phyloP scores from a whole-genome alignment of 37 sponge, comb jelly and placozoan genomes.

The Theonella swinhoei region DNA sequence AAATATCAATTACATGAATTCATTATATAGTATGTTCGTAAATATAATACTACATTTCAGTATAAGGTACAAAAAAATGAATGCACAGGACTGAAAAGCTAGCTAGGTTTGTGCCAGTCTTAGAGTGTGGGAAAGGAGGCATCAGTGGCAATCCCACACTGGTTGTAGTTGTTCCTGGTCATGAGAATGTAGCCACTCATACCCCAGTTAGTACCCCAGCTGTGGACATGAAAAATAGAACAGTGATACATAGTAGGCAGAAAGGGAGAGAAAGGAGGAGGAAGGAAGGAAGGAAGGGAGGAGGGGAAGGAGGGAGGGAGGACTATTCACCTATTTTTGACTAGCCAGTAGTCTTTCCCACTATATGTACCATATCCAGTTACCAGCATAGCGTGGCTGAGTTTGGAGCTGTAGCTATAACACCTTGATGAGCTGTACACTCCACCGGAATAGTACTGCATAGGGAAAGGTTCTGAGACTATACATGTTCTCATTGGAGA shows the following conservation, averaged over 20 bases:
- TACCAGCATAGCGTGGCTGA: slow-evolving; percentile 41
- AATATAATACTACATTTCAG: no score
- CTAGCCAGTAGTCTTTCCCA: slow-evolving; percentile 46
- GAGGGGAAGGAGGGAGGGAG: no score
- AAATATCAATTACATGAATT: no score
- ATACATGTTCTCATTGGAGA: not conserved
- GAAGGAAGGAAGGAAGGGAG: no score
- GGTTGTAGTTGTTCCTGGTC: slow-evolving; percentile 42
- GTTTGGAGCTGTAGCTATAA: slow-evolving; percentile 7
- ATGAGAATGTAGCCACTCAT: slow-evolving; percentile 50
- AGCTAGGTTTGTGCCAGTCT: no score
- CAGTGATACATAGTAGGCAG: not conserved
- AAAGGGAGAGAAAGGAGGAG: not conserved
- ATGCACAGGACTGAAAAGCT: no score
- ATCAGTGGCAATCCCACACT: slow-evolving; percentile 53
- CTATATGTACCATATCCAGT: slow-evolving; percentile 48
- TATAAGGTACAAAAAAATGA: no score
- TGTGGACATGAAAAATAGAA: not conserved
- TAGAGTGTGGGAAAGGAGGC: slow-evolving; percentile 50
- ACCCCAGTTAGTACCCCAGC: slow-evolving; percentile 52
- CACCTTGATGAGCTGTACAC: slow-evolving; percentile 3
- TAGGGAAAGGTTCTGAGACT: not conserved
- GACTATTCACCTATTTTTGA: slow-evolving; percentile 42
- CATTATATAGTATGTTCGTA: no score
- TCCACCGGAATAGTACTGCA: slow-evolving; percentile 26